These are phyloP conservation scores for Sphyrna mokarran DNA, from an alignment of 2,113 vertebrate species.

Conservation along the genomic window DNA sequence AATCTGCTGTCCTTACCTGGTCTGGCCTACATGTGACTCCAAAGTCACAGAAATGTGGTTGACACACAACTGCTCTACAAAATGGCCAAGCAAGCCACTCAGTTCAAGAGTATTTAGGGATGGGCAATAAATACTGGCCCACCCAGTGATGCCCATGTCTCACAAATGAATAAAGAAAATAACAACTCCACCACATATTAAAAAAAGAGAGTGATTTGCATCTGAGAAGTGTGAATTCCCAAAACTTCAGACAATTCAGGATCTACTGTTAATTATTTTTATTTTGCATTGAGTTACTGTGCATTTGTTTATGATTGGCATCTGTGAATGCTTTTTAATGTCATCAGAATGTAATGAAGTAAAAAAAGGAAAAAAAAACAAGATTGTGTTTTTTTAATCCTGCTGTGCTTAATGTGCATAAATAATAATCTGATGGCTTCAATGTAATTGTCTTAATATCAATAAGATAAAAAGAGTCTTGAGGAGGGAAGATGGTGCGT, in stretches of 20 bases:
- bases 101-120: too few relatives aligned
- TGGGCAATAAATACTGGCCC: too few relatives aligned
- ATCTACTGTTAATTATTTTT: background rate
- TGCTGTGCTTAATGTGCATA: background rate
- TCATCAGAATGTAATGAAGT: background rate
- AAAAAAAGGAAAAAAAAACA: background rate
- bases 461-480: background rate
- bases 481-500: background rate
- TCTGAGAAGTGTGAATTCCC: background rate
- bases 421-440: background rate
- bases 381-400: background rate
- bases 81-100: too few relatives aligned
- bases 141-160: too few relatives aligned
- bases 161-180: too few relatives aligned
- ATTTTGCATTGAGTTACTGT: background rate
- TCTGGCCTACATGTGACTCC: too few relatives aligned
- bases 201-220: background rate
- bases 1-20: too few relatives aligned
- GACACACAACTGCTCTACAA: too few relatives aligned
- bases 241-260: background rate
- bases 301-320: background rate
- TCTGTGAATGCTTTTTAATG: slow-evolving; percentile 2
- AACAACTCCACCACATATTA: too few relatives aligned
- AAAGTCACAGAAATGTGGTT: too few relatives aligned
- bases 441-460: background rate